Evolutionary conservation across 2,888 invertebrate genomes (phyloP).

Genomic region (Frankliniella intonsa): DNA sequence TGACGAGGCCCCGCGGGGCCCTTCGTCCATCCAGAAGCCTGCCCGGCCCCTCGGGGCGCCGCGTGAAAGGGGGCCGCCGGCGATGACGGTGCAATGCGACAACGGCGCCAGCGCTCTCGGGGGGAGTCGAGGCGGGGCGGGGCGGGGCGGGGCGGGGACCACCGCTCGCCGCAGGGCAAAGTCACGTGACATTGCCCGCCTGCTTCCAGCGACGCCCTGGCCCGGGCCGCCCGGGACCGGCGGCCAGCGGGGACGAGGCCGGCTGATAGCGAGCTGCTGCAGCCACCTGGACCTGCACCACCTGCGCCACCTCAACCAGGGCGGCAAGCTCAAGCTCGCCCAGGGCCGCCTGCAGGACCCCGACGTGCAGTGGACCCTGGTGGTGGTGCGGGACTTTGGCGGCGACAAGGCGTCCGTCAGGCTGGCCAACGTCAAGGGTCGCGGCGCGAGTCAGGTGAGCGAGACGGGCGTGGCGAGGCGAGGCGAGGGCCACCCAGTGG

Average conservation of each 20-base stretch:
- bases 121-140: too few species aligned
- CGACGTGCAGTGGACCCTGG: conserved; percentile 15
- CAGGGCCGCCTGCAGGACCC: conserved; percentile 14
- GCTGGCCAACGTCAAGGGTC: conserved; percentile 6
- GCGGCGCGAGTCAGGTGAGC: neutral
- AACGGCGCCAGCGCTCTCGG: too few species aligned
- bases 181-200: too few species aligned
- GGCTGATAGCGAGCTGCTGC: neutral
- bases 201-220: too few species aligned
- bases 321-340: conserved; percentile 9
- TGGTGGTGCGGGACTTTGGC: conserved; percentile 15
- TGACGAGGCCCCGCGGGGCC: too few species aligned
- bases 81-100: neutral
- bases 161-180: too few species aligned
- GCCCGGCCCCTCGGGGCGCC: neutral
- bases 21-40: too few species aligned
- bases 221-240: too few species aligned
- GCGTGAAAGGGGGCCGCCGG: neutral
- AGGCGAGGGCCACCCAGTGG: too few species aligned
- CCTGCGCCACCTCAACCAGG: conserved; percentile 1
- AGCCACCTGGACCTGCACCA: conserved; percentile 21
- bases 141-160: too few species aligned
- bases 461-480: neutral
- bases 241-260: neutral
- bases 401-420: conserved; percentile 9